Base-by-base conservation (phyloP, 2,888 invertebrate species). In the Epinotia bilunana region DNA sequence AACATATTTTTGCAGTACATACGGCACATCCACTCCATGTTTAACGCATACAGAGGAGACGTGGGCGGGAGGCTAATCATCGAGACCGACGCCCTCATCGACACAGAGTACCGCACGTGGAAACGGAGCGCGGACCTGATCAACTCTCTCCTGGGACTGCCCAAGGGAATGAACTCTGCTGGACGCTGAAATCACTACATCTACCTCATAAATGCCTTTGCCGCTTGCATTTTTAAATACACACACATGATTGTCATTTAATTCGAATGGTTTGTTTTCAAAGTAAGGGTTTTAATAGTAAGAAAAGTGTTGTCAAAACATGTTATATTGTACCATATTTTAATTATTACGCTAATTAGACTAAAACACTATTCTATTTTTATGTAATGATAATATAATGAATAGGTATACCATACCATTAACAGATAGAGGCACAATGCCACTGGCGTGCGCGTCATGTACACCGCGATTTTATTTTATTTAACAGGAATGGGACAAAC, bases 61-160 rank as follows among this genome's bases (percentile, higher is more conserved):
- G 64, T 78, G 49, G 83, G 77, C 33, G 83, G 77, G 3, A 77
- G 80, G 20, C 77, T 85, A 65, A 76, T 84, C 63, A 78, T 87
- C 5, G 84, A 88, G 79, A 86, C 84, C 0, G 86, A 89, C 73
- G 81, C 86, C 1, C 78, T 83, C n/a, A 79, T 86, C 63, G 83
- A 89, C 76, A 88, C 86, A 1, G 88, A 88, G 77, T 90, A 86
- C 78, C 86, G 85, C 76, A 85, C 91, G 60, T 93, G 94, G 78
- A 96, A 96, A 82, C 92, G 96, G 6, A 96, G 96, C 82, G 96
- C 96, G 0, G 97, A 97, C 83, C 89, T 96, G 9, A 97, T 96
- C 80, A 97, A 96, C 85, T 96, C 97, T 0, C 92, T 97, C n/a
- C 90, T 97, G 57, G 95, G 96, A n/a, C 87, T 97, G 67, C 97